Evolutionary conservation across 1,140 invertebrate genomes (phyloP), one percentile per base, ranked within the genome.

Genomic region (Lamellibrachia luymesi): DNA sequence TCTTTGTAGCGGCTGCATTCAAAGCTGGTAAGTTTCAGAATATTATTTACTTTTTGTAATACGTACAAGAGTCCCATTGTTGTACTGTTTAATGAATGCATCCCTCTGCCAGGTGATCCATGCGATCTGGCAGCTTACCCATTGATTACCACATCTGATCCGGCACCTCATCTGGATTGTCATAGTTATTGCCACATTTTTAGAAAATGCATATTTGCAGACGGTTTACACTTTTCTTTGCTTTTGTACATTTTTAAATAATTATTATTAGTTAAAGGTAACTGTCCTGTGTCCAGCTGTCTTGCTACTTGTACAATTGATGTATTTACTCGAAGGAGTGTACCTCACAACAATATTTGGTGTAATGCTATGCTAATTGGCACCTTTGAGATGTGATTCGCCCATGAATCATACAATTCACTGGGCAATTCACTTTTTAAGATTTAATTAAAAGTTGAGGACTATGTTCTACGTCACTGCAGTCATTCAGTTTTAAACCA

Each of bases 21-120:
- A 99, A 99, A 96, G 98, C 98, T 56, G 98, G 98, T 25, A 99
- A 99, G 97, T 98, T 99, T 94, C 98, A 98, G 17, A 98, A 98
- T 92, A 98, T 98, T 97, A 98, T 98, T 80, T 80, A 80, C 17
- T 4, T 80, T 80, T 80, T 80, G 13, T 80, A 22, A 80, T 80
- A 22, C 64, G 6, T 80, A 80, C 64, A 80, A 80, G 64, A 80
- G 13, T 22, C 64, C 17, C 8, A 80, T 80, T 17, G 17, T 80
- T 8, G 4, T 80, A 22, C 8, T 80, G 64, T 13, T 80, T 22
- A 80, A 80, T 80, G 64, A 80, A 80, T 80, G 7, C 6, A 56
- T 56, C 52, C 52, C 6, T 56, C 6, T 13, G 38, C 38, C 38
- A 38, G 52, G 13, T 56, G 6, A 56, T 56, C 52, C 13, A 13